These are phyloP conservation scores for Rhingia campestris DNA, from an alignment of 2,888 invertebrate species.

Conservation along the genomic window DNA sequence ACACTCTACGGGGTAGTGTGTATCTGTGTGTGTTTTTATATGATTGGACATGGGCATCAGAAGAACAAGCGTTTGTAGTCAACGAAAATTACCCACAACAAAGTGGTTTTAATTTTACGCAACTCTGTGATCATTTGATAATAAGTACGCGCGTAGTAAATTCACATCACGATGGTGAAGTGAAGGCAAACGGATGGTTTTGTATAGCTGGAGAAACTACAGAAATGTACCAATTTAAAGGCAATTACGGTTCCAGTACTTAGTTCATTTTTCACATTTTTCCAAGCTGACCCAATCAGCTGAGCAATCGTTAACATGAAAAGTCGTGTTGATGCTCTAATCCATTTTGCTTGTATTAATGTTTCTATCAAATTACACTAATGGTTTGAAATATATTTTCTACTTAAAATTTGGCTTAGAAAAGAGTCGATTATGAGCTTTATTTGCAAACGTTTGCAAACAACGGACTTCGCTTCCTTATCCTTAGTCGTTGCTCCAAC, in stretches of 20 bases:
- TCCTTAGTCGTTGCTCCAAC: no score
- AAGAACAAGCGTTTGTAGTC: conserved; percentile 15
- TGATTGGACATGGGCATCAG: conserved; percentile 38
- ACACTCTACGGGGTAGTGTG: conserved; percentile 19
- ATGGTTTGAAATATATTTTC: no score
- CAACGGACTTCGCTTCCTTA: no score
- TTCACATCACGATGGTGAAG: conserved; percentile 36
- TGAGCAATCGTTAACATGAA: conserved; percentile 5
- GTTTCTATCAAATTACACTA: neutral
- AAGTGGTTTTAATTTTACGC: conserved; percentile 71
- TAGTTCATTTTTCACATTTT: conserved; percentile 9
- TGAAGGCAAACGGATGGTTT: conserved; percentile 43
- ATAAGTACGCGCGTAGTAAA: conserved; percentile 48
- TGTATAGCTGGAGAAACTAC: conserved; percentile 30
- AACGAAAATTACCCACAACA: conserved; percentile 54
- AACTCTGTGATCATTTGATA: conserved; percentile 61
- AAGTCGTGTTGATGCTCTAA: neutral
- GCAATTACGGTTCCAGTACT: conserved; percentile 50
- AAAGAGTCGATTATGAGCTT: no score
- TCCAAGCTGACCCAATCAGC: conserved; percentile 25
- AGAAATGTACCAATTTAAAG: conserved; percentile 66
- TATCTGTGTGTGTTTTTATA: conserved; percentile 5
- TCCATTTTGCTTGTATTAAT: neutral
- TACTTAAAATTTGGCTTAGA: no score
- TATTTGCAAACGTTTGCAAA: no score